A percentile compares a stretch with the other conserved stretches of the same genome.
phyloP scores from a whole-genome alignment of 2,113 vertebrate species.

The Coracopsis vasa region DNA sequence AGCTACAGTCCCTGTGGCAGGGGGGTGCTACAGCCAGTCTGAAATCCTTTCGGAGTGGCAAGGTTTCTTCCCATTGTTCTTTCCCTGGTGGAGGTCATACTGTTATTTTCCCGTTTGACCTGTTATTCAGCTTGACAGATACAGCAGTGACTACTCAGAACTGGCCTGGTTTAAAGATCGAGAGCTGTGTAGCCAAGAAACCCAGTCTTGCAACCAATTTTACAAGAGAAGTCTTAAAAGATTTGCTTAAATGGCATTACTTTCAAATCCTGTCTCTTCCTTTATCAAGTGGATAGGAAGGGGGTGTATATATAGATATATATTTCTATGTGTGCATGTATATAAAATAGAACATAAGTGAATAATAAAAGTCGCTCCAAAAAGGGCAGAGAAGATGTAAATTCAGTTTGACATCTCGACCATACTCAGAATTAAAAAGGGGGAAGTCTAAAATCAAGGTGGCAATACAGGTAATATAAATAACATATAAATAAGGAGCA shows the following conservation, averaged over 20 bases:
- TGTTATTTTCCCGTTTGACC: not conserved
- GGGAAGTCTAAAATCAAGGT: not conserved
- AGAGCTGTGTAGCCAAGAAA: not conserved
- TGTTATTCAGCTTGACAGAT: not conserved
- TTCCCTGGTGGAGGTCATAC: not conserved
- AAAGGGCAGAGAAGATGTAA: not conserved
- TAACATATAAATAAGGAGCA: not conserved
- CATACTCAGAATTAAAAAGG: not conserved
- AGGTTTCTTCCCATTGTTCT: not conserved
- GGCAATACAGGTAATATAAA: not conserved
- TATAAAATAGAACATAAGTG: not conserved
- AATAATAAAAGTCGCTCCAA: not conserved
- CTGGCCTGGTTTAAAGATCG: not conserved
- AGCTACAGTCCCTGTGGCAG: not conserved
- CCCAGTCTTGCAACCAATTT: not conserved
- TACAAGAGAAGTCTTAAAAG: not conserved
- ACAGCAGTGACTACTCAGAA: not conserved
- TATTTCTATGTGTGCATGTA: too few relatives aligned
- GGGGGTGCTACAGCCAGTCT: not conserved
- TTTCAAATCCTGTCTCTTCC: not conserved
- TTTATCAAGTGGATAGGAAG: not conserved
- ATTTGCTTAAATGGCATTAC: not conserved
- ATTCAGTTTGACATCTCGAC: not conserved
- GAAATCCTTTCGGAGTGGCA: not conserved
- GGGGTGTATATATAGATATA: rapidly evolving